Base-by-base conservation (phyloP, 2,113 vertebrate species). In the Acrocephalus kingi region DNA sequence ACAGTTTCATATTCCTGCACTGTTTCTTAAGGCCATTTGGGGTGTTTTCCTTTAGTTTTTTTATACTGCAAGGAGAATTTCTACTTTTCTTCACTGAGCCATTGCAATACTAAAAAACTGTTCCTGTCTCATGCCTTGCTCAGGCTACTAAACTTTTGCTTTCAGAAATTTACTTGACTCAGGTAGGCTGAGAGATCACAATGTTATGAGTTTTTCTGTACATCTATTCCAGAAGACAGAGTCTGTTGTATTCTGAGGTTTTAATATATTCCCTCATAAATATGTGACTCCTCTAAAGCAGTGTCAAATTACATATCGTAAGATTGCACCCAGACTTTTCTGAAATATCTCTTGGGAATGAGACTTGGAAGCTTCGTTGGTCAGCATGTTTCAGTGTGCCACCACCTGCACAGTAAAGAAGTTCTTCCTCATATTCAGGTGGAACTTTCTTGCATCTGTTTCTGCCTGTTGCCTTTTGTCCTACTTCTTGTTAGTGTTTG, bases 51-150 rank as follows among this genome's bases (percentile, higher is more conserved):
- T 80, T 74, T 69, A 14, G 16, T 55, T 77, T 55, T 77, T 77
- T 80, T 54, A 51, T 45, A 54, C 7, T 59, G 7, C 11, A 67
- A 31, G 10, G 30, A 49, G 2, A 48, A 77, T 68, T 54, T 71
- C 23, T 35, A 1, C 28, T 80, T 14, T 37, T 87, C 33, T 69
- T 85, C 35, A 13, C 16, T 25, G 20, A 43, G 9, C 6, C 24
- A 35, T 21, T 41, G 20, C 16, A 75, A 24, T n/a, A 41, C 30
- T 41, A 41, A 30, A 66, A 66, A 75, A n/a, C 3, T 23, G 7
- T 49, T 58, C 17, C 43, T 35, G 15, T 49, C 30, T 66, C 0
- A 0, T n/a, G 30, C 12, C 12, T 48, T 74, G 23, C 3, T 64
- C 24, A 3, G 37, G 24, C 27, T 45, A 20, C 8, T 30, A 41